Percentiles rank a stretch among this genome's conserved stretches.
These are phyloP conservation scores for Sphinx pinastri DNA, from an alignment of 2,888 invertebrate species.

Conservation along the genomic window DNA sequence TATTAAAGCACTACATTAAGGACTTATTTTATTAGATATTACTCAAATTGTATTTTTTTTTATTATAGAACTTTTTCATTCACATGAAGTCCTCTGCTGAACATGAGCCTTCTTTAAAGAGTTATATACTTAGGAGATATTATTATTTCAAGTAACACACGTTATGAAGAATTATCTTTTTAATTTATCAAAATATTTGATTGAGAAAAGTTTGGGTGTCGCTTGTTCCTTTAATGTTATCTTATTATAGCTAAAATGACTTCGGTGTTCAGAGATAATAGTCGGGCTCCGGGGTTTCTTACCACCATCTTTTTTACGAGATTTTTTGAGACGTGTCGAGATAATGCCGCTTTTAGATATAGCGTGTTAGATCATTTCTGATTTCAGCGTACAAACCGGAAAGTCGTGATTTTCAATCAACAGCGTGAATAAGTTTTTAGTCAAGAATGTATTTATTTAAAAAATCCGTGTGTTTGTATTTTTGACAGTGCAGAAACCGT, in stretches of 20 bases:
- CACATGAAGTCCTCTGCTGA: too few species aligned
- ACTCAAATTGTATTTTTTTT: too few species aligned
- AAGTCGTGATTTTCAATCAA: conserved; percentile 19
- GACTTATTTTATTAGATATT: too few species aligned
- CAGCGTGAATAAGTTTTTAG: background rate
- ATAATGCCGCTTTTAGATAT: conserved; percentile 77
- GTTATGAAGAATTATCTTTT: too few species aligned
- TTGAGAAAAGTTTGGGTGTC: conserved; percentile 55
- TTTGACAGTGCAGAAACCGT: background rate
- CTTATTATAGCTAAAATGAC: conserved; percentile 84
- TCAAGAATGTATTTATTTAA: conserved; percentile 7
- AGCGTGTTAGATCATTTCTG: conserved; percentile 65
- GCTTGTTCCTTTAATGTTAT: conserved; percentile 79
- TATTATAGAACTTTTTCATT: too few species aligned
- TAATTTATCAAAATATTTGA: background rate
- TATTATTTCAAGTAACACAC: too few species aligned
- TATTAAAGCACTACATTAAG: too few species aligned
- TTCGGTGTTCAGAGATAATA: conserved; percentile 83
- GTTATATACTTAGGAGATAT: too few species aligned
- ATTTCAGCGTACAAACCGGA: conserved; percentile 31
- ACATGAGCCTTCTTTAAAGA: too few species aligned
- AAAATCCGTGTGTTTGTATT: background rate
- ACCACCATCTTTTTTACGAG: conserved; percentile 66
- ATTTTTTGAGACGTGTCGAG: conserved; percentile 59
- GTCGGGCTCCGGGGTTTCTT: conserved; percentile 67